Conservation (phyloP, 2,113 vertebrate species). For the Semicossyphus pulcher region DNA sequence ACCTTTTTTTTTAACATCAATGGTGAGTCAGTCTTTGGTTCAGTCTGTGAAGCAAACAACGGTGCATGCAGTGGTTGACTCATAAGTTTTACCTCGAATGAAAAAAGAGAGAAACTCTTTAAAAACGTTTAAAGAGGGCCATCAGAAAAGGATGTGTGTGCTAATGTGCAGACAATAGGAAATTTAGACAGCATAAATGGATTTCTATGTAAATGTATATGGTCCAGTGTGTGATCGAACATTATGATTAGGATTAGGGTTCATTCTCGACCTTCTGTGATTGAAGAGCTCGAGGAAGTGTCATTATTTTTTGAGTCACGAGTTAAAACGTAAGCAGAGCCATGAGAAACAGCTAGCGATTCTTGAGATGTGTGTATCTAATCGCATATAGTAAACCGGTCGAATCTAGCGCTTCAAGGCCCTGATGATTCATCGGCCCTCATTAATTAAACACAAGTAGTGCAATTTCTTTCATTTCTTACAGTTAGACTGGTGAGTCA, state of each 20-base stretch:
- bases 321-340: neutral
- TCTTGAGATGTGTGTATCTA: neutral
- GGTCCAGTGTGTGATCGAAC: too few species aligned
- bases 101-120: neutral
- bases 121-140: neutral
- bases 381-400: neutral
- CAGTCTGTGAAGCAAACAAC: slow-evolving; percentile 1
- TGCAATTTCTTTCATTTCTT: slow-evolving; percentile 1
- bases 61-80: slow-evolving; percentile 15
- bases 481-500: slow-evolving; percentile 8
- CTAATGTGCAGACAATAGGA: too few species aligned
- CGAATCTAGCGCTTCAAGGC: neutral
- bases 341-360: neutral
- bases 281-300: neutral
- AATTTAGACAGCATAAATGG: too few species aligned
- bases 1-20: neutral
- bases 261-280: neutral
- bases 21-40: slow-evolving; percentile 19
- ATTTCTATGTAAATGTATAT: too few species aligned
- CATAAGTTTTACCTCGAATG: neutral
- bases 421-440: neutral
- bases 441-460: slow-evolving; percentile 26
- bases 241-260: neutral
- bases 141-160: neutral
- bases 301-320: neutral